Percentiles rank a stretch among this genome's conserved stretches.
phyloP scores from a whole-genome alignment of 2,113 vertebrate species.

The Brienomyrus brachyistius region DNA sequence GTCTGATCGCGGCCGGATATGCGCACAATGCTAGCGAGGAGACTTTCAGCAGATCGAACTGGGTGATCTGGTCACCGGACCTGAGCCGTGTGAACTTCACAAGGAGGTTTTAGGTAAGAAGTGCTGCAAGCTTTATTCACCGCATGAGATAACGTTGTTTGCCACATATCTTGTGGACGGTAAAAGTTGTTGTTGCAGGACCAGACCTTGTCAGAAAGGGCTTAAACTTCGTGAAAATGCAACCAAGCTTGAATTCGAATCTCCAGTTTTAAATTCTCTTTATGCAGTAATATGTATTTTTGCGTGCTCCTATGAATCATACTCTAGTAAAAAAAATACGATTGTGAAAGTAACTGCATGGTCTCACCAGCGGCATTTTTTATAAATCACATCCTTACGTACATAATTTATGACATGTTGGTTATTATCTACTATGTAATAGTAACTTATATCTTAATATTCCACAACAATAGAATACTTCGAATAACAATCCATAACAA shows the following conservation, averaged over 20 bases:
- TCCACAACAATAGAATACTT: not conserved
- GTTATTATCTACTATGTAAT: not conserved
- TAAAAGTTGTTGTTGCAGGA: not conserved
- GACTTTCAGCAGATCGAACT: too few species aligned
- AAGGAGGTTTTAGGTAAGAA: not conserved
- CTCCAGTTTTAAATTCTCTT: not conserved
- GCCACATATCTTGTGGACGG: not conserved
- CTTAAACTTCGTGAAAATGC: not conserved
- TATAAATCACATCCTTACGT: not conserved
- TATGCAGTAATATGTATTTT: not conserved
- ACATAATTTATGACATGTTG: not conserved
- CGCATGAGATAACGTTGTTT: not conserved
- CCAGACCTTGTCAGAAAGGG: not conserved
- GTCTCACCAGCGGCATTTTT: not conserved
- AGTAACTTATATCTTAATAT: not conserved
- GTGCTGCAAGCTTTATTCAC: not conserved
- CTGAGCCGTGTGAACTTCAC: not conserved
- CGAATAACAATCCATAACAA: not conserved
- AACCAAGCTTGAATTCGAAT: not conserved
- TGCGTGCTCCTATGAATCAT: not conserved
- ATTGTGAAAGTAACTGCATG: not conserved
- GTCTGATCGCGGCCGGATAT: not conserved
- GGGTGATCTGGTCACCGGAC: not conserved
- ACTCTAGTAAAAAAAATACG: not conserved
- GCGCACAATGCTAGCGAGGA: not conserved